These are phyloP conservation scores for Haliclona indistincta DNA, from an alignment of 37 sponge, comb jelly and placozoan species.

Conservation along the genomic window DNA sequence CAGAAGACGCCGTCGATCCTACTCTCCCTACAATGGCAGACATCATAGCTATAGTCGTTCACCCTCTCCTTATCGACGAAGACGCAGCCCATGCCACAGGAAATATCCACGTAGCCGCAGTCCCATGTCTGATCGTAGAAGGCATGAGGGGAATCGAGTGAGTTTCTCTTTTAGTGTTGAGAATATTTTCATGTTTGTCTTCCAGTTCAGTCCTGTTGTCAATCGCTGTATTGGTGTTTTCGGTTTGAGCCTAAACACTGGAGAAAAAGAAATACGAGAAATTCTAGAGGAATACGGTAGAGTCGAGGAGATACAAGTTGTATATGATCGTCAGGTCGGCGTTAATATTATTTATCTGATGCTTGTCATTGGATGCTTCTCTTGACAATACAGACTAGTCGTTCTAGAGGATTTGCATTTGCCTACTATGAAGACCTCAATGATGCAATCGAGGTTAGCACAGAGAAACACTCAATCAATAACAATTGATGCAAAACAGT, in stretches of 20 bases:
- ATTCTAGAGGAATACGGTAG: slow-evolving; percentile 82
- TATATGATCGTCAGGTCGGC: slow-evolving; percentile 87
- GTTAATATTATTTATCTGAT: neutral
- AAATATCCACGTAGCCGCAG: slow-evolving; percentile 25
- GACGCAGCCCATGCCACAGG: slow-evolving; percentile 27
- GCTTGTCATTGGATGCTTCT: slow-evolving; percentile 1
- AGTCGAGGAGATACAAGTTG: slow-evolving; percentile 82
- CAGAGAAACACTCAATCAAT: neutral
- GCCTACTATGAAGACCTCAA: slow-evolving; percentile 81
- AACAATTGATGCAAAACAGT: neutral
- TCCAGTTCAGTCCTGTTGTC: slow-evolving; percentile 66
- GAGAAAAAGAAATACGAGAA: slow-evolving; percentile 87
- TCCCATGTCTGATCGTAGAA: slow-evolving; percentile 67
- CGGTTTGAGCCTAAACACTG: slow-evolving; percentile 90
- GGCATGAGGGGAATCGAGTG: slow-evolving; percentile 74
- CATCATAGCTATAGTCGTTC: neutral
- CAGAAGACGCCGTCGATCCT: neutral
- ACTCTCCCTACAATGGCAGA: neutral
- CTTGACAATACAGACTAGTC: slow-evolving; percentile 52
- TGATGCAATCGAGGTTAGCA: slow-evolving; percentile 76
- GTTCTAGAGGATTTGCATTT: slow-evolving; percentile 88
- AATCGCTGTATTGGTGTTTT: slow-evolving; percentile 89
- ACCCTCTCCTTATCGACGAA: slow-evolving; percentile 16
- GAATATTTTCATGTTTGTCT: neutral
- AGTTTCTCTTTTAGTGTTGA: neutral